Evolutionary conservation across 2,113 vertebrate species (phyloP).

Genomic region (Tapirus terrestris): DNA sequence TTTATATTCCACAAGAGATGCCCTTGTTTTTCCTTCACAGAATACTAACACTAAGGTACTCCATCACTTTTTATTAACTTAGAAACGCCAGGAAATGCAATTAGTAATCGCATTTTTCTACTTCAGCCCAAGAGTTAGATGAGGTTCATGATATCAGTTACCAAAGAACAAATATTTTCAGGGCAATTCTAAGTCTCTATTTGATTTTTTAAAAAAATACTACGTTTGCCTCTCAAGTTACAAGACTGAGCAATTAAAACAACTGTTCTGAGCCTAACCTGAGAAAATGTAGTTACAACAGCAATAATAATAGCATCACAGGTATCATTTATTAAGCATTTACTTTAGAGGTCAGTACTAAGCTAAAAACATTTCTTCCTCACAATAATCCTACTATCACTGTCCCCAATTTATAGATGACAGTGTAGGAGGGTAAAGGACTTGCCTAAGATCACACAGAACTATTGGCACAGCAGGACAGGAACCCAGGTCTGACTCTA

Average conservation of each 20-base stretch:
- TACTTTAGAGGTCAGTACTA: constrained; percentile 25
- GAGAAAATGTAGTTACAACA: not conserved
- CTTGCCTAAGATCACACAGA: not conserved
- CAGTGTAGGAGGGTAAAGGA: not conserved
- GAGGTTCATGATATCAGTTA: constrained; percentile 46
- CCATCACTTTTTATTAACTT: constrained; percentile 35
- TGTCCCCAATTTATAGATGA: not conserved
- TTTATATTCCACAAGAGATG: constrained; percentile 23
- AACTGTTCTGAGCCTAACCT: not conserved
- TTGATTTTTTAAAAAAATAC: constrained; percentile 18
- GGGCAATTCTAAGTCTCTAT: constrained; percentile 35
- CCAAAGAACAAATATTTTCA: constrained; percentile 53
- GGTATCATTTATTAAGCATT: constrained; percentile 31
- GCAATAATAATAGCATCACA: constrained; percentile 9
- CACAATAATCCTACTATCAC: not conserved
- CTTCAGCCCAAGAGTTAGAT: not conserved
- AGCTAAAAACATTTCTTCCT: constrained; percentile 28
- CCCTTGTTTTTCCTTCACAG: constrained; percentile 30
- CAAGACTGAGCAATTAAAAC: constrained; percentile 14
- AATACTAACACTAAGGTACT: not conserved
- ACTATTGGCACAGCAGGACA: not conserved
- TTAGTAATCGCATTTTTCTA: constrained; percentile 37
- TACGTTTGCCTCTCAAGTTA: constrained; percentile 12
- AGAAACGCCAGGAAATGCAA: constrained; percentile 35
- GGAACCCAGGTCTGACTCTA: not conserved